Evolutionary conservation across 2,888 invertebrate genomes (phyloP).

Genomic region (Cerastis rubricosa): DNA sequence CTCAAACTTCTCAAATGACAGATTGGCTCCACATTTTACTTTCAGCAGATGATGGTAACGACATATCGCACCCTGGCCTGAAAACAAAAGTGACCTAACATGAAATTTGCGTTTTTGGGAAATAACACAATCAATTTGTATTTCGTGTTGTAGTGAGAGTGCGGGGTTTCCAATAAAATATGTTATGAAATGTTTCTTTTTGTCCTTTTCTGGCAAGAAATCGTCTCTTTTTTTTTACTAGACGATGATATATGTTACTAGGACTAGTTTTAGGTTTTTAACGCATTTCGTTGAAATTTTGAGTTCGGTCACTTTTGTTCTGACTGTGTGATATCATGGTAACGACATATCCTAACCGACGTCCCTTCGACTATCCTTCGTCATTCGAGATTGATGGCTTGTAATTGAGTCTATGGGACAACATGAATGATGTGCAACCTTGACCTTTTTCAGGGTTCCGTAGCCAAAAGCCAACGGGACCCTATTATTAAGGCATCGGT

Average conservation of each 20-base stretch:
- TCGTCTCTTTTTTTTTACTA: too few relatives aligned
- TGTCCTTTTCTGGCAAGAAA: too few relatives aligned
- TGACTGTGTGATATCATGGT: slow-evolving; percentile 13
- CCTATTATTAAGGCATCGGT: not conserved
- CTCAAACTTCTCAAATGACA: slow-evolving; percentile 24
- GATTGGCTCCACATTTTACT: slow-evolving; percentile 33
- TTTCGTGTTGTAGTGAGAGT: too few relatives aligned
- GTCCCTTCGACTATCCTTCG: slow-evolving; percentile 36
- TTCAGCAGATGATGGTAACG: slow-evolving; percentile 45
- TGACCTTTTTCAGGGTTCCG: slow-evolving; percentile 49
- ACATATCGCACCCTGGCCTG: slow-evolving; percentile 17
- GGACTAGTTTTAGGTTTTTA: too few relatives aligned
- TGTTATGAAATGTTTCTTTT: too few relatives aligned
- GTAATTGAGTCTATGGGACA: slow-evolving; percentile 55
- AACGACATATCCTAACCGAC: slow-evolving; percentile 40
- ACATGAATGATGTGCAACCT: slow-evolving; percentile 54
- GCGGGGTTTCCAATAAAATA: too few relatives aligned
- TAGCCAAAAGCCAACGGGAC: fast-evolving
- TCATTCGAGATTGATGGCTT: slow-evolving; percentile 54
- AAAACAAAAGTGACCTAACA: too few relatives aligned
- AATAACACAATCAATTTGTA: too few relatives aligned
- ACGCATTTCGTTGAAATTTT: too few relatives aligned
- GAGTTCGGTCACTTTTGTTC: too few relatives aligned
- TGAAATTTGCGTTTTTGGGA: too few relatives aligned
- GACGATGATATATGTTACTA: too few relatives aligned